Base-by-base conservation (phyloP, 2,113 vertebrate genomes). In the Manacus vitellinus region DNA sequence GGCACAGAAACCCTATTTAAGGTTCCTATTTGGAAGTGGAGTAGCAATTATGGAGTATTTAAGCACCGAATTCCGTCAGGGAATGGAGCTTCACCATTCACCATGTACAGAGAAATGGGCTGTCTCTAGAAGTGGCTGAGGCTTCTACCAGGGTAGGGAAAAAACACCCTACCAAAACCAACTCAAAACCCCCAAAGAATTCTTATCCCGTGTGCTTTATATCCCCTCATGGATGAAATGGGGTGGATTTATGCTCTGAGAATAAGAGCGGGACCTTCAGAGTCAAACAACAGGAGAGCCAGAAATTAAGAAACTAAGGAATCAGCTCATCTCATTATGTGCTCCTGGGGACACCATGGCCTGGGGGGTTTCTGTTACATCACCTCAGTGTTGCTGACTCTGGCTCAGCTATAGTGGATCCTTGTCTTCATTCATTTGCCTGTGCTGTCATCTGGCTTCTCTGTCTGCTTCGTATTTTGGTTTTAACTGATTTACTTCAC, bases 171-270 rank as follows among this genome's bases (percentile, higher is more conserved):
- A 47, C 11, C 20, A 52, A 83, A 91, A 63, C 4, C 58, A 73
- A 6, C 31, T 27, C 17, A 3, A n/a, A 66, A 7, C 4, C 4
- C 12, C 13, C 15, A 19, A 25, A 9, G 8, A 31, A 3, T 9
- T 23, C 56, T 44, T 43, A 6, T 35, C 30, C 25, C 10, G 6
- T 23, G 27, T 56, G 39, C 20, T 51, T 61, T 52, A 6, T 52
- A 31, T 43, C 8, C 39, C 41, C 19, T 56, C 5, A 1, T 8
- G 35, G 59, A 6, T 71, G 72, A 67, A 58, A 6, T 3, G 18
- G 19, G 58, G 2, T 11, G 37, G n/a, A 8, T 76, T 72, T 31
- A 4, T 58, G 51, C 72, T 37, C 59, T 46, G 72, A 79, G 56
- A 74, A 24, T 1, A 18, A 12, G 31, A 22, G 43, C 63, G 52